Percentiles rank a stretch among this genome's conserved stretches.
These are phyloP conservation scores for Isichthys henryi DNA, from an alignment of 2,113 vertebrate species.

Conservation along the genomic window DNA sequence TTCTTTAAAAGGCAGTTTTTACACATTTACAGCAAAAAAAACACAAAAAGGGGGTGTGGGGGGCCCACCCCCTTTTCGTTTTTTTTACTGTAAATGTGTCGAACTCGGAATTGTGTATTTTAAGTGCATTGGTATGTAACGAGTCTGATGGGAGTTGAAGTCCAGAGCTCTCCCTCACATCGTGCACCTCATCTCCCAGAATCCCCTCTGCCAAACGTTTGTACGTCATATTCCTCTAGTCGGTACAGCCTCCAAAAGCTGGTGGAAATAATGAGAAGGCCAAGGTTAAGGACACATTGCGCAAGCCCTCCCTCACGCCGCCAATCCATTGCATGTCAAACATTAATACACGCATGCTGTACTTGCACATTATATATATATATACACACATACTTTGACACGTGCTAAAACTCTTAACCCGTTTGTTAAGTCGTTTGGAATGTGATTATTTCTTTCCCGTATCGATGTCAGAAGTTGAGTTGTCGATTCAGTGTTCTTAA, in stretches of 20 bases:
- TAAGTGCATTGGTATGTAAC: background rate
- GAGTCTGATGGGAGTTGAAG: background rate
- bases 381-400: constrained; percentile 39
- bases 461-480: constrained; percentile 66
- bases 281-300: background rate
- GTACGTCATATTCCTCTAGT: background rate
- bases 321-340: constrained; percentile 36
- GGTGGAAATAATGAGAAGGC: background rate
- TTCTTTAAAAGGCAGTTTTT: background rate
- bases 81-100: background rate
- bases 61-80: too few species aligned
- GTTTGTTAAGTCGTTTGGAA: constrained; percentile 46
- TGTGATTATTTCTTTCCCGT: constrained; percentile 57
- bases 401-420: constrained; percentile 33
- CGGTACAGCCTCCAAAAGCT: background rate
- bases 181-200: background rate
- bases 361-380: constrained; percentile 34
- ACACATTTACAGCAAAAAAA: too few species aligned
- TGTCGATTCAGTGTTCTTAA: constrained; percentile 51
- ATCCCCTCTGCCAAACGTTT: background rate
- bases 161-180: background rate
- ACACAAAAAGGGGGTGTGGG: too few species aligned
- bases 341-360: constrained; percentile 61
- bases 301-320: constrained; percentile 38
- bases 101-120: background rate